These are phyloP conservation scores for Drosophila erecta DNA, from an alignment of 1,140 invertebrate species.

Conservation along the genomic window DNA sequence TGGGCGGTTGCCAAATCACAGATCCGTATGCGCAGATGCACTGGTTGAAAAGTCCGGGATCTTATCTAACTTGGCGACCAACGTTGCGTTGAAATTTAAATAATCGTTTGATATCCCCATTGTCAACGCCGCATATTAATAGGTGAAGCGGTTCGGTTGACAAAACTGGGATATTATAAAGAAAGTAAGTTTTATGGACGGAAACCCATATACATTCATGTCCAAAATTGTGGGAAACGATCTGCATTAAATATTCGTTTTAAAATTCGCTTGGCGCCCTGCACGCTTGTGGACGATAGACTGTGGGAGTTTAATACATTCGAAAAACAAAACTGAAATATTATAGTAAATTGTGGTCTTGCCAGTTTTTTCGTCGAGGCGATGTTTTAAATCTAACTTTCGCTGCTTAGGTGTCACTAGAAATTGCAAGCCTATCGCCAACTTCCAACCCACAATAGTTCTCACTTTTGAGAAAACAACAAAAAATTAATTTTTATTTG, in stretches of 20 bases:
- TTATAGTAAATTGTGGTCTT: no score
- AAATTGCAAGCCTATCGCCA: no score
- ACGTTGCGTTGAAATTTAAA: constrained; percentile 55
- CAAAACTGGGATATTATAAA: constrained; percentile 47
- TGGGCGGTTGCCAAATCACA: constrained; percentile 73
- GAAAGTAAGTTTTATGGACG: constrained; percentile 69
- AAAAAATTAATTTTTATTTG: no score
- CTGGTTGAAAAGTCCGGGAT: constrained; percentile 13
- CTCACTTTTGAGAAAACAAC: no score
- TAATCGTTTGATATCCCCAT: constrained; percentile 64
- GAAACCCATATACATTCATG: constrained; percentile 4
- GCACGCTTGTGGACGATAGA: no score
- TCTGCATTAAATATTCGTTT: constrained; percentile 32
- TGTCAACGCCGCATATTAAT: constrained; percentile 68
- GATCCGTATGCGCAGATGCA: constrained; percentile 66
- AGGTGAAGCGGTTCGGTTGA: constrained; percentile 38
- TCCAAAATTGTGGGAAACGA: constrained; percentile 23
- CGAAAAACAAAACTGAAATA: no score
- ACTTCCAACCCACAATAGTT: no score
- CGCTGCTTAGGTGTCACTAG: no score
- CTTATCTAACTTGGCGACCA: constrained; percentile 61
- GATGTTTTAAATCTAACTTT: no score
- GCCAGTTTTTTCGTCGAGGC: no score
- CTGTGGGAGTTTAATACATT: no score
- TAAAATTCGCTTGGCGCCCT: no score